Conservation (phyloP, 2,113 vertebrate genomes). For the Myiagra hebetior region DNA sequence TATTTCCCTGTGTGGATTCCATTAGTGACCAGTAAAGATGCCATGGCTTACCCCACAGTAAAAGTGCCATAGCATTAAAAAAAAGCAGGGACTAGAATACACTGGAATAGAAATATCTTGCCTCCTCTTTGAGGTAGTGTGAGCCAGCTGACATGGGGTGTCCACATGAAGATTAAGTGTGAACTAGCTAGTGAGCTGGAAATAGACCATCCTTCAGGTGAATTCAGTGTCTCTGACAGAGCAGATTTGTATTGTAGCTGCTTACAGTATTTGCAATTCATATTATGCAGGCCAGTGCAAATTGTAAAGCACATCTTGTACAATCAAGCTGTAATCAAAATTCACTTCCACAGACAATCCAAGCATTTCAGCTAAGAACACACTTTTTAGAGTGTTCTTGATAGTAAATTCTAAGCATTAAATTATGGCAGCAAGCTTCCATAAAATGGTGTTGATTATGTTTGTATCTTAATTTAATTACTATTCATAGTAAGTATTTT, state of each 20-base stretch:
- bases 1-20: background rate
- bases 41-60: background rate
- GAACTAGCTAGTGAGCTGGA: background rate
- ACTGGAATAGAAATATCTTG: background rate
- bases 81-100: rapidly evolving
- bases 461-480: constrained; percentile 12
- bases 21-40: background rate
- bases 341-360: background rate
- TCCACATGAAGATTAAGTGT: background rate
- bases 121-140: background rate
- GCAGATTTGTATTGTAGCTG: background rate
- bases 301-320: background rate
- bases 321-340: constrained; percentile 20
- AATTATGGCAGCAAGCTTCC: background rate
- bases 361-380: background rate
- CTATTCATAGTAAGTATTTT: background rate
- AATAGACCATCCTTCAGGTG: background rate
- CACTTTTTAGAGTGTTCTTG: background rate
- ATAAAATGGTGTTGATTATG: background rate
- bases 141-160: background rate
- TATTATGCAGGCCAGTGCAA: background rate
- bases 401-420: background rate
- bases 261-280: background rate
- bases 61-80: background rate
- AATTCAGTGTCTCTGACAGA: background rate